These are phyloP conservation scores for Netelia fuscicornis DNA, from an alignment of 2,888 invertebrate species.

Conservation along the genomic window DNA sequence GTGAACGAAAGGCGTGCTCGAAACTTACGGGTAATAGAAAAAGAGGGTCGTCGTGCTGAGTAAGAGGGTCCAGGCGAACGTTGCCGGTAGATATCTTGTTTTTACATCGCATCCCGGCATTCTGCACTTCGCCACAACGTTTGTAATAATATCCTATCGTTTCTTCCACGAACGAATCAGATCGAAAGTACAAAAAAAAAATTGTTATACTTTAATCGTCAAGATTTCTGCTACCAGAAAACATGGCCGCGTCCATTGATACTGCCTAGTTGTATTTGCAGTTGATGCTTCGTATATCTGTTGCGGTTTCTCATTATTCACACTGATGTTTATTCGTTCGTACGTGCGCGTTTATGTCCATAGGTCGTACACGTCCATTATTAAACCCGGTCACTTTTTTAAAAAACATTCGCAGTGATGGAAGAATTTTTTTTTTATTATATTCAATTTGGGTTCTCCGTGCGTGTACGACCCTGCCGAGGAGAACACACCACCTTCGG, in stretches of 20 bases:
- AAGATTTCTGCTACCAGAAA: conserved; percentile 83
- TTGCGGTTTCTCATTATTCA: conserved; percentile 66
- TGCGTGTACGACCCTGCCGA: conserved; percentile 69
- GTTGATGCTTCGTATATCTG: conserved; percentile 57
- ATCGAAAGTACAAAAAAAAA: conserved; percentile 11
- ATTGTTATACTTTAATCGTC: conserved; percentile 73
- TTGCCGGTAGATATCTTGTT: conserved; percentile 98
- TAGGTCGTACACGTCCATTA: conserved; percentile 73
- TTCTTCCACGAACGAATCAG: not conserved
- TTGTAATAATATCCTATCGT: not conserved
- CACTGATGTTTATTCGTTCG: conserved; percentile 69
- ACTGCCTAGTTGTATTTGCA: conserved; percentile 64
- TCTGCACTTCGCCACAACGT: conserved; percentile 80
- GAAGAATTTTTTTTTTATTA: conserved; percentile 45
- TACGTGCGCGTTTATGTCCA: conserved; percentile 71
- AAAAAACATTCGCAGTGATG: conserved; percentile 77
- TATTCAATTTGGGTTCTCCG: conserved; percentile 61
- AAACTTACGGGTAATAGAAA: conserved; percentile 98
- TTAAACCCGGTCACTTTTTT: conserved; percentile 73
- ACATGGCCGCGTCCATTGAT: conserved; percentile 84
- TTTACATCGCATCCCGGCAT: conserved; percentile 99
- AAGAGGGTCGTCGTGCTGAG: conserved; percentile 97
- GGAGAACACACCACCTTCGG: conserved; percentile 73
- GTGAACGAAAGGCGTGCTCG: conserved; percentile 44
- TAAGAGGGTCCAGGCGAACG: conserved; percentile 98